Conservation (phyloP, 2,888 invertebrate species). For the Synergus umbraculus region DNA sequence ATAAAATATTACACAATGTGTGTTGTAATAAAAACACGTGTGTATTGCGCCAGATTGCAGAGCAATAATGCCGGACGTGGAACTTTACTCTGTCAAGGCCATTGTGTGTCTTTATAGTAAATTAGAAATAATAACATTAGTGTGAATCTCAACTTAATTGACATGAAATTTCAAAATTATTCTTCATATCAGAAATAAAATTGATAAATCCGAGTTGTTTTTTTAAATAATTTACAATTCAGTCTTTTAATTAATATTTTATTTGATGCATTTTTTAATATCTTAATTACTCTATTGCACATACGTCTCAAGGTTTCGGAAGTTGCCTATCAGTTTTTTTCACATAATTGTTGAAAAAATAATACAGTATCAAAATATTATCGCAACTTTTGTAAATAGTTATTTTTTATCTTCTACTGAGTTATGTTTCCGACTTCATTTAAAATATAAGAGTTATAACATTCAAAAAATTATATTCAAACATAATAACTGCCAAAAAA, state of each 20-base stretch:
- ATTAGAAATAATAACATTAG: background rate
- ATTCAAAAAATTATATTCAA: background rate
- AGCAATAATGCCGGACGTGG: constrained; percentile 18
- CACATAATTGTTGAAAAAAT: background rate
- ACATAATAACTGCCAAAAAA: too few relatives aligned
- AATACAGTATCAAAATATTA: background rate
- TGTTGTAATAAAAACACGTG: constrained; percentile 8
- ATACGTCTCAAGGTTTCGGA: background rate
- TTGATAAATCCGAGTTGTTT: too few relatives aligned
- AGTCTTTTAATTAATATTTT: too few relatives aligned
- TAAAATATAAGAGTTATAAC: background rate
- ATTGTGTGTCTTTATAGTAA: constrained; percentile 13
- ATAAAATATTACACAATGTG: background rate
- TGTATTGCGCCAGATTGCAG: background rate
- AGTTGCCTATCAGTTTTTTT: background rate
- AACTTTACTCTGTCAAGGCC: constrained; percentile 21
- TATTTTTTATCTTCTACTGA: background rate
- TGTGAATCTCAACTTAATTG: background rate
- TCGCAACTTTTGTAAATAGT: background rate
- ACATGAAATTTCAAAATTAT: background rate
- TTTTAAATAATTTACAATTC: background rate
- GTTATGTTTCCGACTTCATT: background rate
- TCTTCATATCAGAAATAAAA: too few relatives aligned
- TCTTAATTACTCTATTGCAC: background rate
- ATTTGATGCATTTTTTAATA: background rate